Base-by-base conservation (phyloP, 2,113 vertebrate species). In the Corapipo altera region DNA sequence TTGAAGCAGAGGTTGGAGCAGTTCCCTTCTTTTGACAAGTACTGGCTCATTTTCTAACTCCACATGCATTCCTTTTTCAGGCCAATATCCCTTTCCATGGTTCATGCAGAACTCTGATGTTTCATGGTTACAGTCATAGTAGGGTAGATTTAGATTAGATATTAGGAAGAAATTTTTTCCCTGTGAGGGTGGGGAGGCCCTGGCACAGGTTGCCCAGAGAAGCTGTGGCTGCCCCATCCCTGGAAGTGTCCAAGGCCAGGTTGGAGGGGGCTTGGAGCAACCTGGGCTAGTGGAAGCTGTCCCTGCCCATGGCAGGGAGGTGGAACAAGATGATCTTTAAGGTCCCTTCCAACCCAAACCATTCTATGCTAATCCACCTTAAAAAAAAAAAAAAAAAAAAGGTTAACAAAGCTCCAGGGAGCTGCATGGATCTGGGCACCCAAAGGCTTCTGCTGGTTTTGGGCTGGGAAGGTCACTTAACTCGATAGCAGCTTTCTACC, bases 231-330 rank as follows among this genome's bases (percentile, higher is more conserved):
- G 61, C 33, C 24, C 17, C 62, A 48, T 41, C 62, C 46, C 71
- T 83, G 78, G n/a, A 0, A 62, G 30, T 48, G 54, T 0, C 48
- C 88, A 26, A 62, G 30, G 39, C 54, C 46, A 39, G 39, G 28
- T 0, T 82, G 87, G 46, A 32, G 0, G 0, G 33, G 54, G 16
- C 20, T 59, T 1, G 70, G 87, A 69, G 8, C 54, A 54, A 0
- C 62, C 39, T 54, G 71, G n/a, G 19, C 6, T 0, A 2, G 39
- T 39, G 39, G 46, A 0, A 82, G 6, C 1, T 8, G 39, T 32
- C n/a, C 39, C 33, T 59, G 26, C 18, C 28, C 27, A 7, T 11
- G 44, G 35, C 7, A 52, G 46, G 17, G 13, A 28, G 27, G 21
- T 35, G 44, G 26, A 27, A 46, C 12, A 8, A 32, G 16, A 43